These are phyloP conservation scores for Urocyon cinereoargenteus DNA, from an alignment of 2,797 vertebrate genomes.

Conservation along the genomic window DNA sequence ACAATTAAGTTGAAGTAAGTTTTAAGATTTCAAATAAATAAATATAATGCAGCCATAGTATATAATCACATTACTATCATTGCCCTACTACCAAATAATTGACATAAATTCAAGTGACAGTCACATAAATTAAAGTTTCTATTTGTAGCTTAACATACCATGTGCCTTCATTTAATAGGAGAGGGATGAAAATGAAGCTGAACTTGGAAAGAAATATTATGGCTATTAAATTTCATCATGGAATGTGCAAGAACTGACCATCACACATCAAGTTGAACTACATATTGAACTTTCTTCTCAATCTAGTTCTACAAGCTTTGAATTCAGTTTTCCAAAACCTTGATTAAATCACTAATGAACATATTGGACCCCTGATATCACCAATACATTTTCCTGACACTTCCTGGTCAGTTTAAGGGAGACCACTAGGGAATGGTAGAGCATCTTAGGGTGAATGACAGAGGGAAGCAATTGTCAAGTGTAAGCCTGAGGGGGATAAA, in stretches of 20 bases:
- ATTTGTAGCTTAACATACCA: constrained; percentile 40
- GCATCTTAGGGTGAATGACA: not conserved
- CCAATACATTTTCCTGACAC: not conserved
- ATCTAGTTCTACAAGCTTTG: not conserved
- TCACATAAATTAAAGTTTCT: constrained; percentile 68
- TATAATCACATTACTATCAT: constrained; percentile 57
- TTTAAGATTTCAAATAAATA: constrained; percentile 47
- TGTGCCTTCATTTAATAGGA: not conserved
- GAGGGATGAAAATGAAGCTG: not conserved
- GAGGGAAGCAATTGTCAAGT: not conserved
- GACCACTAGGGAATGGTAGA: not conserved
- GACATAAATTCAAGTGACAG: constrained; percentile 68
- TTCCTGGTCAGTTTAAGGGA: not conserved
- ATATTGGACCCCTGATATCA: not conserved
- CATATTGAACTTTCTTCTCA: not conserved
- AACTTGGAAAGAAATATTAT: not conserved
- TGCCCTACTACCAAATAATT: constrained; percentile 52
- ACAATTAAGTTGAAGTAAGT: not conserved
- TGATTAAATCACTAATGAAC: not conserved
- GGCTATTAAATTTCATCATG: not conserved
- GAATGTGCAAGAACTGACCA: not conserved
- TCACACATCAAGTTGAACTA: not conserved
- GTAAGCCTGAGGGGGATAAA: not conserved
- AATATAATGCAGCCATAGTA: constrained; percentile 37
- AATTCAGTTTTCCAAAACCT: not conserved